Evolutionary conservation across 2,797 vertebrate species (phyloP), one percentile per base, ranked within the genome.

Genomic region (Tympanoctomys barrerae): DNA sequence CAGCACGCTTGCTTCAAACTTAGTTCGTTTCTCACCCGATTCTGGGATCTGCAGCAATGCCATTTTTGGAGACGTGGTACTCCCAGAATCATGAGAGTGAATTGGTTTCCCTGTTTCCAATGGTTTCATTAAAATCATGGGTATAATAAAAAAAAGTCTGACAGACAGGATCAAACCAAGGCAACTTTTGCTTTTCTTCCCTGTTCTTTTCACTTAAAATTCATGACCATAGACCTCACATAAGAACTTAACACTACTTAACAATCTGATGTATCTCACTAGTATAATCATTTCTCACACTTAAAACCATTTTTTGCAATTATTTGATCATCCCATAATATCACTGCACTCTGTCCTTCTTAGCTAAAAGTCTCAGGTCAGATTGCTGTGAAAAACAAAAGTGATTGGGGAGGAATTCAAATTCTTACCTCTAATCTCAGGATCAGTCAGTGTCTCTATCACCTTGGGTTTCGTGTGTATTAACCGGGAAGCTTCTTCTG

Each of bases 201-300:
- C 77, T 85, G 70, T 62, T 96, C 68, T 33, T 94, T 97, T 93
- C 80, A 86, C 88, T 96, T 96, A 96, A 97, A 95, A 96, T 96
- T 95, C 82, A 96, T 91, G 73, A 90, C 88, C 33, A 71, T 14
- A 87, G 49, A 71, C n/a, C 39, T 94, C 85, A 90, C 66, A 94
- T 42, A 88, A 75, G 28, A 97, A 80, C 18, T 86, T 77, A 18
- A 64, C 64, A 24, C 26, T 90, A 70, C 83, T 59, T 88, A 73
- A 64, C 96, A 95, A 93, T 89, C 62, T 90, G 93, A 87, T 79
- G 68, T 19, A 36, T 89, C 68, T 90, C 82, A 62, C 28, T 66
- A 73, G 24, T 83, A 66, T 78, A 95, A 89, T 83, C 68, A 87
- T 92, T 90, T 94, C 16, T 88, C 64, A 93, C 26, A 93, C n/a